Evolutionary conservation across 37 sponge, comb jelly and placozoan genomes (phyloP).

Genomic region (Dysidea cf. avara): DNA sequence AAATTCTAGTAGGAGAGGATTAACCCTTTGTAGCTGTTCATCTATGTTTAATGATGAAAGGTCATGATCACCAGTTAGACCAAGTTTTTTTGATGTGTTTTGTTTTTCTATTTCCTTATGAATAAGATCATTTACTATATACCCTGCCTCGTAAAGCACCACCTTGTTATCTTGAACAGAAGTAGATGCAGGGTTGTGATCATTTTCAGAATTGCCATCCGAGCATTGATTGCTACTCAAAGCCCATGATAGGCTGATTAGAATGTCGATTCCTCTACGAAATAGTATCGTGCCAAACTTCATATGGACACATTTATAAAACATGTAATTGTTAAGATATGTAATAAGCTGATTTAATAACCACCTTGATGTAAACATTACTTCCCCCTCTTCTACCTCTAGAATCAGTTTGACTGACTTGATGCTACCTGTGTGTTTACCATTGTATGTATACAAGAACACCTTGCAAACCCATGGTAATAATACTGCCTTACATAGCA

Average conservation of each 20-base stretch:
- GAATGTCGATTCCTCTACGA: neutral
- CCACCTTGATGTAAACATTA: constrained; percentile 15
- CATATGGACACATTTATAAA: constrained; percentile 14
- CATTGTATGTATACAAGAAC: neutral
- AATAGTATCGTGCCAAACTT: constrained; percentile 15
- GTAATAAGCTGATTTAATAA: constrained; percentile 24
- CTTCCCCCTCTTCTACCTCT: neutral
- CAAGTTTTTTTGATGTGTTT: too few relatives aligned
- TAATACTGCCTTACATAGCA: neutral
- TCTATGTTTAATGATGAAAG: neutral
- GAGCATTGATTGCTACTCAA: neutral
- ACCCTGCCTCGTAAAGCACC: neutral
- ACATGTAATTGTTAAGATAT: constrained; percentile 1
- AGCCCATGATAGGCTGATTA: constrained; percentile 22
- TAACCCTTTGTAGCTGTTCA: neutral
- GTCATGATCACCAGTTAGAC: too few relatives aligned
- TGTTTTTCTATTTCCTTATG: neutral
- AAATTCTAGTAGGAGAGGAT: neutral
- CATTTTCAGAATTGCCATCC: too few relatives aligned
- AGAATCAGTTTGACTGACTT: neutral
- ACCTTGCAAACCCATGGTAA: neutral
- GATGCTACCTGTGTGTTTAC: neutral
- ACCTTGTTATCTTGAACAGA: too few relatives aligned
- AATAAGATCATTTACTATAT: neutral
- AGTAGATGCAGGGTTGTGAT: too few relatives aligned